Base-by-base conservation (phyloP, 2,888 invertebrate species). In the Dione vanillae region DNA sequence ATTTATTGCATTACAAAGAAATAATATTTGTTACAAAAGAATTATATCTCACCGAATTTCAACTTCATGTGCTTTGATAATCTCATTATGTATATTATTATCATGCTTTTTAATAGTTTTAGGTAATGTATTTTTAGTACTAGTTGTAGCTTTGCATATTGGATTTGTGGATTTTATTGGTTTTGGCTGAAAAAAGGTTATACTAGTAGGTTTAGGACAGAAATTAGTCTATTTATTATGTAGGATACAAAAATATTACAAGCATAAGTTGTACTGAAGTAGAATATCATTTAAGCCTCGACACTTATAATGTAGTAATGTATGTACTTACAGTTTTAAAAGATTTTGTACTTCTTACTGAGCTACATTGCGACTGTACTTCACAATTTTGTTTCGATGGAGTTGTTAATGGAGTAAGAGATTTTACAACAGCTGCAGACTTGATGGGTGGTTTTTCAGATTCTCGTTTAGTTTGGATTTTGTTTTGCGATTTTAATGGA, bases 1-100 rank as follows among this genome's bases (percentile, higher is more conserved):
- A 27, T 59, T 58, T 41, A 41, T 20, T 43, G 20, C 12, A 20
- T 27, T 43, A 19, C 11, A 41, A 27, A 2, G 8, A 10, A 16
- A 43, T 9, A 59, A 41, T 8, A 9, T 14, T 40, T 9, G 14
- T 10, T 7, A 45, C 12, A 12, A 11, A 45, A 62, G 8, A 35
- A 37, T 19, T 14, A n/a, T 12, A 12, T 19, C 62, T 64, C 19
- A 92, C 93, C 91, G 87, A 74, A 92, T 91, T 87, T 93, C 92
- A 61, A 89, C 91, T 81, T 92, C 89, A 77, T 92, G 92, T 43
- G 88, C 84, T 79, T 89, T 89, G 58, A 92, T 83, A 56, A 91
- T 76, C 77, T 93, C 92, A 77, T 85, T 83, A 66, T 83, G 81
- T 58, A 79, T 73, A 79, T 84, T 83, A 73, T 69, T 51, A 37